Evolutionary conservation across 2,888 invertebrate genomes (phyloP), one percentile per base, ranked within the genome.

Genomic region (Aquatica leii): DNA sequence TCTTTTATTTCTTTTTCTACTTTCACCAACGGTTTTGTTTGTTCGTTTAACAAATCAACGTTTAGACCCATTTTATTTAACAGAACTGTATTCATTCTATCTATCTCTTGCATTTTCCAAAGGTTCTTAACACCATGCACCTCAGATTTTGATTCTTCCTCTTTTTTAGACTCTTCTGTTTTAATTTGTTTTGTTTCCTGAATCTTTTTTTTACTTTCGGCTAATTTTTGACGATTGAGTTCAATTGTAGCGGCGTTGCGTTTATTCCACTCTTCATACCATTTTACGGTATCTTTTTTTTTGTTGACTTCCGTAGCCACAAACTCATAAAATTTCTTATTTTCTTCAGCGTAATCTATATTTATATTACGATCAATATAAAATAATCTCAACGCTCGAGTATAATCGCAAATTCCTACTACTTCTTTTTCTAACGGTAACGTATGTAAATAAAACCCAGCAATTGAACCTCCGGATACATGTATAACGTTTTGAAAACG

Each of bases 341-440:
- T 17, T 11, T 31, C 17, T 52, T 35, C 14, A 1, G n/a, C 18
- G 6, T 24, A 24, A 24, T 24, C 24, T 17, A 12, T 35, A 67
- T 46, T 46, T 18, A 71, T 87, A 24, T 24, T 2, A 6, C 24
- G 24, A 2, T 46, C 20, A 11, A 18, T 18, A 11, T 20, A 82
- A 71, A 89, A 88, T 80, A 90, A 85, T 69, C 89, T 84, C 53
- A 91, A 85, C 1, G 87, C 86, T 14, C 91, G 91, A 69, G 88
- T 88, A 37, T 84, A 84, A 74, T 92, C 91, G 52, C 88, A 88
- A 18, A 91, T 85, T 6, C 88, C 90, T 0, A 90, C 81, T 43
- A 90, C 85, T 72, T 87, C 87, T 69, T 86, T 85, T 1, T 84
- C 81, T 14, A 88, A 73, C 1, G 84, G 81, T 0, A 87, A 79